A percentile compares a stretch with the other conserved stretches of the same genome.
Conservation (phyloP, 1,140 invertebrate genomes). For the Bombus confusus region DNA sequence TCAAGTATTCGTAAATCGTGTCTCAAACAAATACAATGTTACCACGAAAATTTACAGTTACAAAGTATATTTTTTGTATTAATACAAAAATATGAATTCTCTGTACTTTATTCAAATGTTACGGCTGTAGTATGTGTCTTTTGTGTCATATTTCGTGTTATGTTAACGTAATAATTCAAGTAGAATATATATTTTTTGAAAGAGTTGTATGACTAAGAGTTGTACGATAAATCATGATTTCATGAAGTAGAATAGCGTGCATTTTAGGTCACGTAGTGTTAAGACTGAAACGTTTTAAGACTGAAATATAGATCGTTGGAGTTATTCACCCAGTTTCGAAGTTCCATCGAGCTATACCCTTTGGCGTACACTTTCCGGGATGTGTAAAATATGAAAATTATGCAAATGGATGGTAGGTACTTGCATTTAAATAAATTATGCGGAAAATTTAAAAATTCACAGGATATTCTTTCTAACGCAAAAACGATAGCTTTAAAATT, state of each 20-base stretch:
- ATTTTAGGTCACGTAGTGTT: neutral
- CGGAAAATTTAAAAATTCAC: neutral
- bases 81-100: neutral
- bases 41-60: neutral
- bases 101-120: neutral
- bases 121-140: neutral
- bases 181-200: neutral
- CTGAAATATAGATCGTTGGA: conserved; percentile 9
- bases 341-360: conserved; percentile 2
- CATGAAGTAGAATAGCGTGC: neutral
- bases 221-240: neutral
- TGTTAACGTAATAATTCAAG: neutral
- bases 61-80: too few species aligned
- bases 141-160: neutral
- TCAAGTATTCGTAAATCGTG: neutral
- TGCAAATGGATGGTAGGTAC: neutral
- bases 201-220: neutral
- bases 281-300: neutral
- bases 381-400: neutral
- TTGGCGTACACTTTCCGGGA: neutral
- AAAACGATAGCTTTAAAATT: neutral
- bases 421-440: neutral
- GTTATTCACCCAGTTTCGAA: conserved; percentile 14
- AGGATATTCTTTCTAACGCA: neutral
- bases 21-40: conserved; percentile 4